These are phyloP conservation scores for Ceryle rudis DNA, from an alignment of 2,797 vertebrate species.

Conservation along the genomic window DNA sequence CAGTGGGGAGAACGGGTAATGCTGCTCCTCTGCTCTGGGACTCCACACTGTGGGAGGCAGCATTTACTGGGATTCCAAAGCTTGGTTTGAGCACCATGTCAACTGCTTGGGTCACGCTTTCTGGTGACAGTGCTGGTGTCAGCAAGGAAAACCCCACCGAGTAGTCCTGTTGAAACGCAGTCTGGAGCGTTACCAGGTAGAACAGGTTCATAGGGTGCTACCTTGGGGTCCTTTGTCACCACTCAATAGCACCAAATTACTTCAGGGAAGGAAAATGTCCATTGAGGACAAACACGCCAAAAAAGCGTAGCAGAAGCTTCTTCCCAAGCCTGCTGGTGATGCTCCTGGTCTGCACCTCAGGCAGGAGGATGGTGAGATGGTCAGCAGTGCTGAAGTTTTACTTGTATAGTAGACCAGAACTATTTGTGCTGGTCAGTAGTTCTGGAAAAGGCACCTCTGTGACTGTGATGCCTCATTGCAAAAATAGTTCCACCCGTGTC, in stretches of 20 bases:
- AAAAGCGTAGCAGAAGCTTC: not conserved
- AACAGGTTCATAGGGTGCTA: not conserved
- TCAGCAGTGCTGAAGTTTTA: not conserved
- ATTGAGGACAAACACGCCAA: not conserved
- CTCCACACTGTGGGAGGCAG: fast-evolving
- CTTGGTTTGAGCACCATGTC: not conserved
- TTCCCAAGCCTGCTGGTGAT: not conserved
- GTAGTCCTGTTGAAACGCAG: not conserved
- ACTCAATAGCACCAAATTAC: fast-evolving
- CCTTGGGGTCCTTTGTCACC: not conserved
- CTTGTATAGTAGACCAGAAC: no score
- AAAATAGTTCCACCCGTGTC: not conserved
- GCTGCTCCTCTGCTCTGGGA: not conserved
- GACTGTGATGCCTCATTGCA: not conserved
- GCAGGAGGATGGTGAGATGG: not conserved
- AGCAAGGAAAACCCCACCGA: not conserved
- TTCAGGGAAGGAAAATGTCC: not conserved
- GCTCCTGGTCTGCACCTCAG: not conserved
- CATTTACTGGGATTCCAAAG: not conserved
- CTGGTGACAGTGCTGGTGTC: not conserved
- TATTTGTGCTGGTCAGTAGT: not conserved
- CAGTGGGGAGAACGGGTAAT: not conserved
- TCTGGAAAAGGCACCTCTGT: not conserved
- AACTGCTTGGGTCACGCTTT: not conserved
- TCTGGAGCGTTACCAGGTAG: not conserved